phyloP scores from a whole-genome alignment of 92 coral and sea anemone genomes.

The Blastomussa wellsi region DNA sequence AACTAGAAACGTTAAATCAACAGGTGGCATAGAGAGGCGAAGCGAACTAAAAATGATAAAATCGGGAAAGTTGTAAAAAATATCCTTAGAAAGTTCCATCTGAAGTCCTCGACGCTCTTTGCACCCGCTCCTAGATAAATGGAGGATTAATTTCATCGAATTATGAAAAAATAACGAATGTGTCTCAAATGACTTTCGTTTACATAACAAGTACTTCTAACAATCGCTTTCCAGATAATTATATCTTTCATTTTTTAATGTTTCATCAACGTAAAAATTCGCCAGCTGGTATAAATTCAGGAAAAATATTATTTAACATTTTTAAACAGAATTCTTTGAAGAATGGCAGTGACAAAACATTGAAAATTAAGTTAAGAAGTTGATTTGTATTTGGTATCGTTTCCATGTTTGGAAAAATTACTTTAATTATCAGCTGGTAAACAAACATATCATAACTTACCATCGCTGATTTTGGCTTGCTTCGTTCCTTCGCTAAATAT shows the following conservation, averaged over 20 bases:
- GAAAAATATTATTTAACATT: neutral
- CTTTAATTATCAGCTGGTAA: neutral
- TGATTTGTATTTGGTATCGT: neutral
- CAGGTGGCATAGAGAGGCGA: conserved; percentile 25
- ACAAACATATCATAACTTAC: conserved; percentile 4
- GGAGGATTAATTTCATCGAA: neutral
- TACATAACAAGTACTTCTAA: neutral
- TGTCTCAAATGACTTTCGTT: neutral
- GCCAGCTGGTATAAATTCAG: neutral
- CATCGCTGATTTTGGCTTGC: conserved; percentile 6
- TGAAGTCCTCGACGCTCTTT: neutral
- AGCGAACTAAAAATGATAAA: neutral
- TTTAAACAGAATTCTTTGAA: neutral
- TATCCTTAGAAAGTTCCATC: neutral
- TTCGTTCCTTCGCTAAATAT: neutral
- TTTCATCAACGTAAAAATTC: neutral
- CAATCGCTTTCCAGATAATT: neutral
- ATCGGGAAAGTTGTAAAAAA: neutral
- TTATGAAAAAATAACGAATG: neutral
- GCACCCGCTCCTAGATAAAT: neutral
- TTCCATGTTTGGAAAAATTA: neutral
- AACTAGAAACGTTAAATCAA: neutral
- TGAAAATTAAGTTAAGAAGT: neutral
- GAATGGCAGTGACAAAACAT: neutral
- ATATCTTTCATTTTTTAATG: neutral